Conservation (phyloP, 2,888 invertebrate genomes). For the Dexiosoma caninum region DNA sequence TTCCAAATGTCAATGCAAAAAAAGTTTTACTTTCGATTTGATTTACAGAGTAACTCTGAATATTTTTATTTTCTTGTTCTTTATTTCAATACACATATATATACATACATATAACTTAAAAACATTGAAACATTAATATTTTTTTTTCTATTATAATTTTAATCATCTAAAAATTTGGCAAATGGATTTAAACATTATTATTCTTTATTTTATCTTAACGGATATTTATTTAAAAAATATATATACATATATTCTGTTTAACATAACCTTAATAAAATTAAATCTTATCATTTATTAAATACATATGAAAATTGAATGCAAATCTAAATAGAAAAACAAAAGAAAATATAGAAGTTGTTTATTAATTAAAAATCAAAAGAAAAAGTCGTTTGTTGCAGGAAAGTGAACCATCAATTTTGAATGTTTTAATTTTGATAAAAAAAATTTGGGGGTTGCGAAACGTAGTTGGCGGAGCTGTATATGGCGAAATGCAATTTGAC, state of each 20-base stretch:
- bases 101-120: neutral
- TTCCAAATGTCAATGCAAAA: neutral
- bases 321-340: conserved; percentile 50
- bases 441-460: too few relatives aligned
- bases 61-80: neutral
- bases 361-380: conserved; percentile 62
- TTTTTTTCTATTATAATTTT: neutral
- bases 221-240: neutral
- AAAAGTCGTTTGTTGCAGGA: conserved; percentile 66
- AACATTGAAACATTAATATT: neutral
- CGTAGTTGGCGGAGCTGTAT: too few relatives aligned
- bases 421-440: too few relatives aligned
- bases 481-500: too few relatives aligned
- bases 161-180: conserved; percentile 9
- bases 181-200: conserved; percentile 27
- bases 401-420: conserved; percentile 27
- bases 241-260: conserved; percentile 3
- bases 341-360: conserved; percentile 52
- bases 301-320: conserved; percentile 38
- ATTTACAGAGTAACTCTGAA: neutral
- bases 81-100: neutral
- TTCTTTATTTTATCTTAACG: neutral
- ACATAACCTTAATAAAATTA: neutral
- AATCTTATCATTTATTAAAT: conserved; percentile 17
- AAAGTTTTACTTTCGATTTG: neutral